Base-by-base conservation (phyloP, 2,888 invertebrate species). In the Venusia cambrica region DNA sequence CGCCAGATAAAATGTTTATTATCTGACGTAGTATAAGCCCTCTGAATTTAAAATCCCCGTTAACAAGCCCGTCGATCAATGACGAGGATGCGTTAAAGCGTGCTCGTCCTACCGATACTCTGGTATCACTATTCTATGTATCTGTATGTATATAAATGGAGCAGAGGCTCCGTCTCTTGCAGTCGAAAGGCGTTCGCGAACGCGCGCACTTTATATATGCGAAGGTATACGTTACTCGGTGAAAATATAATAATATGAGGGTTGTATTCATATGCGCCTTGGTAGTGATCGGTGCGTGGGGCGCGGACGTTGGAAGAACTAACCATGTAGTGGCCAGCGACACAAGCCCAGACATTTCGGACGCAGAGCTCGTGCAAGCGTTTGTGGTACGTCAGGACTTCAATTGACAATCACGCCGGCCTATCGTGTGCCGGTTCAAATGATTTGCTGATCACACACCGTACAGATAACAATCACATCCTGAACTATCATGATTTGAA, bases 111-210 rank as follows among this genome's bases (percentile, higher is more conserved):
- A 62, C 51, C 64, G 62, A 57, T 65, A 64, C 71, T 69, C 65
- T 62, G 59, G 53, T 51, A 57, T 65, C 56, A 59, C 62, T 63
- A 66, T 68, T 69, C 63, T 66, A 66, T 70, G 65, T 77, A 72
- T 73, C 65, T 73, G 62, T 73, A 79, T 85, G 81, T 85, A 79
- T 85, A 81, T 85, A 85, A 80, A 76, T 73, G 72, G 72, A 73
- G 65, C 73, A 68, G 65, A 75, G 69, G 53, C 74, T 73, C 61
- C 47, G 63, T 43, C 63, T 56, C 48, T 59, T 69, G 74, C 83
- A 85, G 85, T 85, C 73, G 78, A 77, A 75, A 79, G 63, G 72
- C 55, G 64, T 62, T 57, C 74, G 79, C 73, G 74, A 66, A 50
- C 78, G 79, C 73, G 83, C 63, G 66, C 59, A 62, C 62, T 38